Evolutionary conservation across 2,797 vertebrate species (phyloP).

Genomic region (Spinus pinus): DNA sequence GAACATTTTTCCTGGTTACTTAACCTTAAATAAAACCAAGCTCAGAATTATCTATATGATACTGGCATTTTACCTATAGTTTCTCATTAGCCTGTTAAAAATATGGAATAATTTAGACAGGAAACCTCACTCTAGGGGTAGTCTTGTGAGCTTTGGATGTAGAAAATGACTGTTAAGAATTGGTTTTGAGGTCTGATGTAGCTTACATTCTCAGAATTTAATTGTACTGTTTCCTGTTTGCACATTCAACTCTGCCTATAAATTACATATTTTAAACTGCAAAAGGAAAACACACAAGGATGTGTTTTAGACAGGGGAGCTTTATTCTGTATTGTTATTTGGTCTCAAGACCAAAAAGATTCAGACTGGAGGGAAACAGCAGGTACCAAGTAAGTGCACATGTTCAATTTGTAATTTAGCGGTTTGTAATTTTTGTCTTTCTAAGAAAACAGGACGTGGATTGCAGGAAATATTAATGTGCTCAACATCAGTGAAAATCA

Average conservation of each 20-base stretch:
- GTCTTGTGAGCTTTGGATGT: neutral
- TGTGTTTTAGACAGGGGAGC: neutral
- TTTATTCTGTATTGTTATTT: neutral
- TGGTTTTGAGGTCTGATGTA: neutral
- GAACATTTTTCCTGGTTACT: neutral
- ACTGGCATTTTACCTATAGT: neutral
- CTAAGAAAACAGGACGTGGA: neutral
- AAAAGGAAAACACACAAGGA: neutral
- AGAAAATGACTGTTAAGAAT: neutral
- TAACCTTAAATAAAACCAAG: neutral
- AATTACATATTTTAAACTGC: neutral
- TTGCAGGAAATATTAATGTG: neutral
- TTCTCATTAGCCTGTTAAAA: neutral
- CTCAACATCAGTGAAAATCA: neutral
- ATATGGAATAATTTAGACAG: neutral
- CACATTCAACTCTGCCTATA: neutral
- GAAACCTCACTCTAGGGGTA: neutral
- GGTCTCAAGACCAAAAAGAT: neutral
- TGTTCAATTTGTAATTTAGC: neutral
- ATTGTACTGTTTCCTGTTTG: neutral
- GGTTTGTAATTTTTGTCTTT: neutral
- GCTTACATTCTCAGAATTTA: neutral
- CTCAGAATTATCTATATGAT: neutral
- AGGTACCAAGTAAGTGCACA: neutral
- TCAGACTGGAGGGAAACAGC: neutral